A percentile compares a stretch with the other conserved stretches of the same genome.
phyloP scores from a whole-genome alignment of 2,113 vertebrate species.

The Muscicapa adusta region DNA sequence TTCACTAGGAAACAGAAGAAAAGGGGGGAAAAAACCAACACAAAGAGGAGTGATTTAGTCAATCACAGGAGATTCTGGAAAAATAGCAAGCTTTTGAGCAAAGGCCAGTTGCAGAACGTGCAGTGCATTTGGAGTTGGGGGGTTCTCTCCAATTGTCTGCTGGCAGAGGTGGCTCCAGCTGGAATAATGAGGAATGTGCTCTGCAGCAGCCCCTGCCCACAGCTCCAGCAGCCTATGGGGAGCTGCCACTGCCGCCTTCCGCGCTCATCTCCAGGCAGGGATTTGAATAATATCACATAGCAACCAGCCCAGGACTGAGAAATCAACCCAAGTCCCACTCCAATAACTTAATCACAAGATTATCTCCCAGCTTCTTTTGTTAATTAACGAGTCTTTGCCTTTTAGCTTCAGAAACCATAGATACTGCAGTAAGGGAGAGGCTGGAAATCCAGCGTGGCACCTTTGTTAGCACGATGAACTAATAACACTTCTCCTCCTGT shows the following conservation, averaged over 20 bases:
- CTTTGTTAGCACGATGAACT: background rate
- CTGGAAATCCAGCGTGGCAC: background rate
- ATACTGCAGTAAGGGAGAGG: background rate
- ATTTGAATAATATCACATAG: slow-evolving; percentile 30
- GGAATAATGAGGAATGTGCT: background rate
- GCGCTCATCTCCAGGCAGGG: background rate
- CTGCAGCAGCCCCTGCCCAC: background rate
- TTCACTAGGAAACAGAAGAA: slow-evolving; percentile 32
- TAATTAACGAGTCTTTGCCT: slow-evolving; percentile 2
- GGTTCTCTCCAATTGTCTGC: background rate
- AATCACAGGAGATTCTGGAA: slow-evolving; percentile 19
- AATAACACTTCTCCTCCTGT: background rate
- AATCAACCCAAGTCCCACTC: background rate
- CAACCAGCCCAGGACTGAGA: slow-evolving; percentile 18
- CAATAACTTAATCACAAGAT: slow-evolving; percentile 1
- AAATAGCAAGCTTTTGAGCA: slow-evolving; percentile 11
- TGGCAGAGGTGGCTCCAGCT: background rate
- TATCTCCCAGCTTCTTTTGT: background rate
- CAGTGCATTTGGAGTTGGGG: background rate
- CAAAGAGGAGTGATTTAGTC: slow-evolving; percentile 6
- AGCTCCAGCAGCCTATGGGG: background rate
- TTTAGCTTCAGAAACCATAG: background rate
- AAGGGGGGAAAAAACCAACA: fast-evolving
- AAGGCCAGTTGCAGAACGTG: background rate
- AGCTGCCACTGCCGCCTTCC: background rate